These are phyloP conservation scores for Macropus fuliginosus DNA, from an alignment of 2,797 vertebrate genomes.

Conservation along the genomic window DNA sequence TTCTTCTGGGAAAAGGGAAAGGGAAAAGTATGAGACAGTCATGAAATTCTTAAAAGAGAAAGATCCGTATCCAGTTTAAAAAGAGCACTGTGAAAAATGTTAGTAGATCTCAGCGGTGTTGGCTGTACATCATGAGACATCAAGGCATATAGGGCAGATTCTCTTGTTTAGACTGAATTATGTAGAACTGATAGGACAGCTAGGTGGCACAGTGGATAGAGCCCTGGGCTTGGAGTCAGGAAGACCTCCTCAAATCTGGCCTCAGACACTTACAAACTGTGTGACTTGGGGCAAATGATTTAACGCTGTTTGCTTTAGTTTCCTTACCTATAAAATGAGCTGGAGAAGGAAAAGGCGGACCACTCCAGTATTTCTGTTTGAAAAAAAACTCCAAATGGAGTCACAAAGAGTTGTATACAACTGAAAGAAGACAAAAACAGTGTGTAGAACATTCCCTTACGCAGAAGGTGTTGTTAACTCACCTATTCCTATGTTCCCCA, in stretches of 20 bases:
- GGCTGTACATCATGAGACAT: background rate
- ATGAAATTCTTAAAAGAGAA: background rate
- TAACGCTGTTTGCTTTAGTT: background rate
- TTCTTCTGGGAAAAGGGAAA: background rate
- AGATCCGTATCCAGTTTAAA: background rate
- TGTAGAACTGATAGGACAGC: background rate
- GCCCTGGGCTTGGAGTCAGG: background rate
- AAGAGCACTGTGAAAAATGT: background rate
- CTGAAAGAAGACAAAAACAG: background rate
- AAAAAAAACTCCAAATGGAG: too few relatives aligned
- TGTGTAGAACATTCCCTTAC: background rate
- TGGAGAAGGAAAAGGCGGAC: background rate
- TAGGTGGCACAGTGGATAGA: background rate
- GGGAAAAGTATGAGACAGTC: background rate
- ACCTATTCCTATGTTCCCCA: background rate
- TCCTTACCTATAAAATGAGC: background rate
- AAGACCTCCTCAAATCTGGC: background rate
- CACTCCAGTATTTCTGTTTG: background rate
- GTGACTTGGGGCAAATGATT: background rate
- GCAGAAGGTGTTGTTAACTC: background rate
- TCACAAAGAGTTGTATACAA: background rate
- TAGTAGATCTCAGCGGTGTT: background rate
- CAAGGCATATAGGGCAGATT: background rate
- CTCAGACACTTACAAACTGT: background rate
- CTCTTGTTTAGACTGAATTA: background rate